These are phyloP conservation scores for Cephus spinipes DNA, from an alignment of 2,888 invertebrate genomes.

Conservation along the genomic window DNA sequence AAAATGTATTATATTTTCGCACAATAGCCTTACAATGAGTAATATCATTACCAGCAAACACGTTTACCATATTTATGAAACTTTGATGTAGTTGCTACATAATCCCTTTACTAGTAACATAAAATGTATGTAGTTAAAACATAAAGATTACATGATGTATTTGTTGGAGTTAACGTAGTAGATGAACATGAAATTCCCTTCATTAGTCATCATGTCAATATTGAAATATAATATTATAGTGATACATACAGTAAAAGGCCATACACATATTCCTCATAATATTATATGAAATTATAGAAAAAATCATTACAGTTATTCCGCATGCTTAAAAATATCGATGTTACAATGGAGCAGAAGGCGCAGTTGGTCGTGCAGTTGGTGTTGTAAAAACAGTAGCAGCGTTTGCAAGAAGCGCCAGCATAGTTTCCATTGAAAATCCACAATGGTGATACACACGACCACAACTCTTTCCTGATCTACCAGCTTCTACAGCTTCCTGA, in stretches of 20 bases:
- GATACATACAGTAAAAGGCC: too few relatives aligned
- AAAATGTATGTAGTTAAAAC: not conserved
- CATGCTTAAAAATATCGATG: not conserved
- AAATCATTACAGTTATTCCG: not conserved
- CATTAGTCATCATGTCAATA: not conserved
- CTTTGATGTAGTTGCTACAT: not conserved
- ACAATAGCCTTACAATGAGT: not conserved
- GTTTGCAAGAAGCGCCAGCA: slow-evolving; percentile 55
- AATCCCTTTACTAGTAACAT: not conserved
- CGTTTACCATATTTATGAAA: not conserved
- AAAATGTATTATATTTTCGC: not conserved
- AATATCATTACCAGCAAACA: not conserved
- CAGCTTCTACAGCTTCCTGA: slow-evolving; percentile 69
- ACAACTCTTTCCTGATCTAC: slow-evolving; percentile 65
- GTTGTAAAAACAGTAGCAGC: slow-evolving; percentile 41
- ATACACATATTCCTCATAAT: too few relatives aligned
- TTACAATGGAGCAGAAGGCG: not conserved
- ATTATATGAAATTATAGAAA: not conserved
- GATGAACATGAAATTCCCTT: not conserved
- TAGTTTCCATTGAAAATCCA: slow-evolving; percentile 63
- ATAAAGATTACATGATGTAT: not conserved
- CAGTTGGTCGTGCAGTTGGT: slow-evolving; percentile 22
- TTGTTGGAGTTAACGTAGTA: not conserved
- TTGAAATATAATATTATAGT: not conserved
- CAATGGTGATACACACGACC: slow-evolving; percentile 66